A percentile compares a stretch with the other conserved stretches of the same genome.
Conservation (phyloP, 2,888 invertebrate species). For the Drosophila cyrtoloma region DNA sequence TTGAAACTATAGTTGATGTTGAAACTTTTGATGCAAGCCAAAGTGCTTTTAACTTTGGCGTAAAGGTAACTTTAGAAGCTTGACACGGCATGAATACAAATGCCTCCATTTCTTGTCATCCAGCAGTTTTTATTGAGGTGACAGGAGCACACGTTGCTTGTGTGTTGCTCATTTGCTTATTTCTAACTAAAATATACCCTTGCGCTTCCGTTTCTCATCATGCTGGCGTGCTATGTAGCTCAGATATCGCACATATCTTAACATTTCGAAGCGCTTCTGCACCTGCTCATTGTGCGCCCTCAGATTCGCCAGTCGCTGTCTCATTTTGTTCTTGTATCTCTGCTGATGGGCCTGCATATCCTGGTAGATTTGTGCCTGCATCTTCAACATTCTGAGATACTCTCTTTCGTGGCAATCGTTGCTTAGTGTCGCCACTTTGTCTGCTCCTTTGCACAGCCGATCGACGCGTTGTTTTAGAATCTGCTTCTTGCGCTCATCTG, state of each 20-base stretch:
- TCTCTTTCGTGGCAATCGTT: background rate
- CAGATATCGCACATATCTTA: slow-evolving; percentile 32
- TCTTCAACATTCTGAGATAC: background rate
- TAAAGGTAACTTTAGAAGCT: slow-evolving; percentile 21
- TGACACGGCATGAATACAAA: slow-evolving; percentile 41
- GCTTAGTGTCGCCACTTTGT: background rate
- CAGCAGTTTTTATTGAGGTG: slow-evolving; percentile 11
- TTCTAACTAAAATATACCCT: slow-evolving; percentile 41
- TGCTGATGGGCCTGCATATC: slow-evolving; percentile 39
- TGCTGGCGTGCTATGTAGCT: slow-evolving; percentile 23
- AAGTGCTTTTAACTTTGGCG: slow-evolving; percentile 35
- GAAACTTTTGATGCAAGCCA: slow-evolving; percentile 53
- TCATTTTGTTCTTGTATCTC: background rate
- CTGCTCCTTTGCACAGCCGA: background rate
- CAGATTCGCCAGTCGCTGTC: slow-evolving; percentile 6
- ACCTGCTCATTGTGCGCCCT: slow-evolving; percentile 32
- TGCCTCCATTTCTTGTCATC: background rate
- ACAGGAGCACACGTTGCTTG: slow-evolving; percentile 8
- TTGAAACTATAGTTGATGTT: slow-evolving; percentile 34
- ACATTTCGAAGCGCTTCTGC: slow-evolving; percentile 8
- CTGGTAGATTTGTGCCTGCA: background rate
- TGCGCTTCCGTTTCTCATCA: slow-evolving; percentile 28
- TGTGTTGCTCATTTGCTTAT: background rate
- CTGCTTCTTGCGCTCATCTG: background rate
- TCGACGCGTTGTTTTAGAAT: slow-evolving; percentile 1